Evolutionary conservation across 2,113 vertebrate species (phyloP), one percentile per base, ranked within the genome.

Genomic region (Pholis gunnellus): DNA sequence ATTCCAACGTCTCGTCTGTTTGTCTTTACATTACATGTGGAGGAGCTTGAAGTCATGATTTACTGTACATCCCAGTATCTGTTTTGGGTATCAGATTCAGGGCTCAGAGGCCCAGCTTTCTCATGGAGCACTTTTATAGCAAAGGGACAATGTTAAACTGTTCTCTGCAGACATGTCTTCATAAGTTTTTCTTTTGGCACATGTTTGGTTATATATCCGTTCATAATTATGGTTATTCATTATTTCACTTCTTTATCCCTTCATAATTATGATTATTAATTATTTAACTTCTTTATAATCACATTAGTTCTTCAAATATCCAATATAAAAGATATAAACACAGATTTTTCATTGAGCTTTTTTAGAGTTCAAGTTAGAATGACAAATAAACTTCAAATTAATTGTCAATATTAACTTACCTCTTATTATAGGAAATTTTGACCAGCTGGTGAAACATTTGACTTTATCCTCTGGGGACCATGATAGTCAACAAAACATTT

Each of bases 41-140:
- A 36, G 40, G 0, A 31, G 54, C 64, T 54, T 27, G 6, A 69
- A 48, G 13, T 25, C 31, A 6, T 59, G 79, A 88, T 84, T 85
- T 81, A 84, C 27, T 50, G 34, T 7, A 63, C 40, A 46, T 60
- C 44, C 3, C 11, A 64, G 38, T 64, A 50, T 86, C 75, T 89
- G 84, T 78, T 91, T 83, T 71, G 76, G 72, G 77, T 87, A 92
- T 91, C 87, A 85, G 61, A 72, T 87, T 81, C 63, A 57, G 66
- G 82, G 60, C 70, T 80, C 42, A 42, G 59, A 60, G 44, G 48
- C 60, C 22, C n/a, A 9, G 17, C 31, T 61, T 68, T 83, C 77
- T 73, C 81, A 73, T 65, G 63, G 54, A 69, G 56, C 64, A 17
- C 15, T 81, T 82, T 71, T 20, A 79, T n/a, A 67, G 75, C 65